Conservation (phyloP, 2,888 invertebrate genomes). For the Metacarcinus magister region DNA sequence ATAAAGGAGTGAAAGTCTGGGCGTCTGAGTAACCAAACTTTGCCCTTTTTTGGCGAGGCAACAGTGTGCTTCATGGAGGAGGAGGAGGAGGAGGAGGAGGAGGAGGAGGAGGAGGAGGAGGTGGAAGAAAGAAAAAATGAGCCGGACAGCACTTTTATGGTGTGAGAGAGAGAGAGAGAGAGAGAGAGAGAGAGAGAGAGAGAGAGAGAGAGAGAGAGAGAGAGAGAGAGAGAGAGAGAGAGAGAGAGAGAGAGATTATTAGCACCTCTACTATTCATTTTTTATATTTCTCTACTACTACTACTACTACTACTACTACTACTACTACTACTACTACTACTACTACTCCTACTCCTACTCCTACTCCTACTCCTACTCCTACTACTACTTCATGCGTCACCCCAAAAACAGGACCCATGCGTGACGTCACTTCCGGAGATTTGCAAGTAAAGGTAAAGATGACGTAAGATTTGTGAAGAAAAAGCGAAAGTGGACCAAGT, state of each 20-base stretch:
- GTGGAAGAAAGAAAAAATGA: too few species aligned
- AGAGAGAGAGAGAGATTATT: too few species aligned
- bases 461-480: background rate
- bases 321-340: background rate
- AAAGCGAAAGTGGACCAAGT: background rate
- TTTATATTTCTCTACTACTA: background rate
- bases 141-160: too few species aligned
- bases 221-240: too few species aligned
- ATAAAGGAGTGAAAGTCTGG: too few species aligned
- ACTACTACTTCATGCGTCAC: too few species aligned
- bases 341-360: background rate
- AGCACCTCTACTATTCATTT: too few species aligned
- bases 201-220: too few species aligned
- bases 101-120: too few species aligned
- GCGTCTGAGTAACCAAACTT: background rate
- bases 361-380: too few species aligned
- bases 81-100: background rate
- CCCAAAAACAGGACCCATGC: background rate
- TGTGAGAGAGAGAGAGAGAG: too few species aligned
- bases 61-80: background rate
- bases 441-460: background rate
- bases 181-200: too few species aligned
- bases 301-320: background rate
- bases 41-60: background rate
- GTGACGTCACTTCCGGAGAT: slow-evolving; percentile 16